A percentile compares a stretch with the other conserved stretches of the same genome.
phyloP scores from a whole-genome alignment of 1,140 invertebrate genomes.

The Drosophila ficusphila region DNA sequence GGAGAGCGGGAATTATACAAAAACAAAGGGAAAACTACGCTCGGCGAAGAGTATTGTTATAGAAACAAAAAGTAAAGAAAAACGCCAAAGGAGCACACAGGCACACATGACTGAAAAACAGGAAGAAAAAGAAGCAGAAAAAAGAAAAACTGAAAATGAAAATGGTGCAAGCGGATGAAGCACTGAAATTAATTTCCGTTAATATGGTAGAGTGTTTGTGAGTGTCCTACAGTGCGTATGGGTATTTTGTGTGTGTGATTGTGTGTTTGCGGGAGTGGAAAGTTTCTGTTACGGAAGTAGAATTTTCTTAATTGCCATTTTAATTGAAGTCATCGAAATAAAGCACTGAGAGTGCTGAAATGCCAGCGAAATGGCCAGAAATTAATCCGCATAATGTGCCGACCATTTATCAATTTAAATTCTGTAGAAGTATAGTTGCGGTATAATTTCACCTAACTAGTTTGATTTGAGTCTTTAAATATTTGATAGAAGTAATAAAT shows the following conservation, averaged over 20 bases:
- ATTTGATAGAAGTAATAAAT: not conserved
- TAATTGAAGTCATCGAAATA: constrained; percentile 49
- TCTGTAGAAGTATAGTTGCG: not conserved
- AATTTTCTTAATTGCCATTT: constrained; percentile 67
- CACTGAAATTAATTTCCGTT: constrained; percentile 72
- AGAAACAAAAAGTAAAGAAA: constrained; percentile 37
- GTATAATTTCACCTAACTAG: no score
- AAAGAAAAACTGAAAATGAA: constrained; percentile 2
- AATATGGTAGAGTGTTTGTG: constrained; percentile 41
- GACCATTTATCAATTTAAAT: not conserved
- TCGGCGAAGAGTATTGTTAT: constrained; percentile 44
- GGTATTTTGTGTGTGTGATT: constrained; percentile 10
- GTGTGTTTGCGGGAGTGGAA: constrained; percentile 2
- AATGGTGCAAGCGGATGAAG: constrained; percentile 32
- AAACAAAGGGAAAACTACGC: constrained; percentile 36
- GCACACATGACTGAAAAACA: constrained; percentile 23
- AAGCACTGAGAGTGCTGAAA: constrained; percentile 7
- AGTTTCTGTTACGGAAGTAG: constrained; percentile 45
- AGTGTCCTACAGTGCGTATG: constrained; percentile 20
- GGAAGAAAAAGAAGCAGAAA: not conserved
- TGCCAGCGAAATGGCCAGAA: constrained; percentile 2
- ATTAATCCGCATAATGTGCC: not conserved
- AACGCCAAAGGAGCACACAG: constrained; percentile 28
- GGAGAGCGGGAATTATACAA: constrained; percentile 38
- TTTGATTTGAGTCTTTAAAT: not conserved